Conservation (phyloP, 2,797 vertebrate species). For the Aldrovandia affinis region DNA sequence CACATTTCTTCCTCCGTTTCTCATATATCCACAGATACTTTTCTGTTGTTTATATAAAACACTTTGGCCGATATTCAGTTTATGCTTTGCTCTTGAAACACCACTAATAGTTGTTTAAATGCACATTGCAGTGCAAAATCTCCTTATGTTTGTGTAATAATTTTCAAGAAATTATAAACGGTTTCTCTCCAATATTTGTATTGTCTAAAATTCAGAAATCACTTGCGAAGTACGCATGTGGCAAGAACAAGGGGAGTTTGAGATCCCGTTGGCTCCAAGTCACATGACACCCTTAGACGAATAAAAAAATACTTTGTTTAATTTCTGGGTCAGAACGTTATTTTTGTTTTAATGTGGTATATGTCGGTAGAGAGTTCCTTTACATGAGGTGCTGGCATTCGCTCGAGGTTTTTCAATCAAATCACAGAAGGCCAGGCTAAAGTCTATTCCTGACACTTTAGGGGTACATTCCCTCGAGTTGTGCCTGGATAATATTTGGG, state of each 20-base stretch:
- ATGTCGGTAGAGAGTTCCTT: not conserved
- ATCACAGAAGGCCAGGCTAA: not conserved
- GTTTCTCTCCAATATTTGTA: not conserved
- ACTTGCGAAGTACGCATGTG: not conserved
- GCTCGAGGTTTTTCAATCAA: not conserved
- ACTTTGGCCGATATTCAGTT: not conserved
- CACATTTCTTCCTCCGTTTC: not conserved
- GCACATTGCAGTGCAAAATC: not conserved
- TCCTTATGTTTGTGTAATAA: not conserved
- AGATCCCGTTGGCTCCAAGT: not conserved
- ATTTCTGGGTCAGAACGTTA: slow-evolving; percentile 10
- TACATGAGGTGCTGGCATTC: not conserved
- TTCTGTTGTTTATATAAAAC: not conserved
- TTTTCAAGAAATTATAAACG: not conserved
- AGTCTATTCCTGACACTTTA: not conserved
- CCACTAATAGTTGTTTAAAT: no score
- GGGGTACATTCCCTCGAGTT: not conserved
- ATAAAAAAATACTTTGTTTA: not conserved
- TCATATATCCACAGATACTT: not conserved
- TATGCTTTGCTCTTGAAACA: not conserved
- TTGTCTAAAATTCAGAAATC: not conserved
- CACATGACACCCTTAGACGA: slow-evolving; percentile 15
- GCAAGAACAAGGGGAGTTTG: not conserved
- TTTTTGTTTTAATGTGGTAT: not conserved
- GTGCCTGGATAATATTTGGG: not conserved